A percentile compares a stretch with the other conserved stretches of the same genome.
These are phyloP conservation scores for Lissocephala sabroskyi DNA, from an alignment of 2,888 invertebrate species.

Conservation along the genomic window DNA sequence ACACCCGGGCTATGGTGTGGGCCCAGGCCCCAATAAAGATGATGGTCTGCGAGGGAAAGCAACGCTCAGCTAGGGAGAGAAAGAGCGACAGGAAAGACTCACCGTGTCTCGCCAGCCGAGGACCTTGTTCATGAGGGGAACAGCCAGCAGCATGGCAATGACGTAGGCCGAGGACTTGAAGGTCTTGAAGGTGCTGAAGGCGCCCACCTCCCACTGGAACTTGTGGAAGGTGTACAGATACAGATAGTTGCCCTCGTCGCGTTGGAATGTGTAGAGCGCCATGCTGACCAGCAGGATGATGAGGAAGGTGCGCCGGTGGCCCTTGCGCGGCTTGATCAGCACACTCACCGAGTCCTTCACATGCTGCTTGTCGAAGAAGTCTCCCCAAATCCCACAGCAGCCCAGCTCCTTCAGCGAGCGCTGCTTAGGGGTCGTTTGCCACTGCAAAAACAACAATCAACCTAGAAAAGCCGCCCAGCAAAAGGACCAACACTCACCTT, in stretches of 20 bases:
- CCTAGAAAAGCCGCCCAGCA: too few species aligned
- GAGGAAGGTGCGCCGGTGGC: conserved; percentile 77
- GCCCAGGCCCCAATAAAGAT: conserved; percentile 81
- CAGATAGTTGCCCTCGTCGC: conserved; percentile 85
- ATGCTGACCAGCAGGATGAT: conserved; percentile 82
- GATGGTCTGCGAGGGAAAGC: too few species aligned
- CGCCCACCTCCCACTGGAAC: conserved; percentile 80
- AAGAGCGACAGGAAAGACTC: too few species aligned
- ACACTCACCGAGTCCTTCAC: conserved; percentile 78
- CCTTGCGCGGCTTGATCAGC: conserved; percentile 76
- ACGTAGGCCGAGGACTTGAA: conserved; percentile 83
- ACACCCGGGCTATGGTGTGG: conserved; percentile 79
- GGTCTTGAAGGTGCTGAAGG: conserved; percentile 83
- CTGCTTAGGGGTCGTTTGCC: conserved; percentile 81
- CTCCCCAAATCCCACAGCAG: conserved; percentile 76
- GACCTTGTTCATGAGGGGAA: conserved; percentile 81
- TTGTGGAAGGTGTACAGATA: conserved; percentile 83
- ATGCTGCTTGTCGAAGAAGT: conserved; percentile 83
- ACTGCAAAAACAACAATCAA: conserved; percentile 71
- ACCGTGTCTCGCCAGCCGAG: conserved; percentile 81
- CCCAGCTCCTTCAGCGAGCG: conserved; percentile 76
- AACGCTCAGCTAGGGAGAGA: too few species aligned
- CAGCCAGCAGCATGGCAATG: conserved; percentile 79
- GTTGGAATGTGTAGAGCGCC: conserved; percentile 86
- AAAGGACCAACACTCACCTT: conserved; percentile 73